A percentile compares a stretch with the other conserved stretches of the same genome.
These are phyloP conservation scores for Macaria notata DNA, from an alignment of 2,888 invertebrate species.

Conservation along the genomic window DNA sequence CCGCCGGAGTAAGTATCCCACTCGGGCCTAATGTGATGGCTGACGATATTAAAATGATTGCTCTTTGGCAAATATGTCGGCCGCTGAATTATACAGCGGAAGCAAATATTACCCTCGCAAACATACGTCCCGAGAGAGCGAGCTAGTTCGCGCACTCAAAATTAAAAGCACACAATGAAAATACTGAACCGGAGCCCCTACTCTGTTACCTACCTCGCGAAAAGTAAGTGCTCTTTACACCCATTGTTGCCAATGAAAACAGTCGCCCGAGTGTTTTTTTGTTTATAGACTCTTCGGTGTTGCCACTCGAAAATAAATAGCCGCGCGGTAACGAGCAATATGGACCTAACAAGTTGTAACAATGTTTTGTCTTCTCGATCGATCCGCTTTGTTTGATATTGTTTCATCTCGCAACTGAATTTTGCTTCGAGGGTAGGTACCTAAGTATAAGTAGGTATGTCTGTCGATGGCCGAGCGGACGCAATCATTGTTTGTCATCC, in stretches of 20 bases:
- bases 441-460: slow-evolving; percentile 34
- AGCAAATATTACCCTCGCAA: slow-evolving; percentile 84
- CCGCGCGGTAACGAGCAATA: slow-evolving; percentile 72
- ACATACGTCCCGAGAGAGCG: slow-evolving; percentile 81
- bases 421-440: slow-evolving; percentile 29
- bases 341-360: slow-evolving; percentile 73
- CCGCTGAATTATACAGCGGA: slow-evolving; percentile 84
- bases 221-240: slow-evolving; percentile 80
- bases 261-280: slow-evolving; percentile 79
- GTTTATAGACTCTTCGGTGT: slow-evolving; percentile 79
- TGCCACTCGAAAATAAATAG: slow-evolving; percentile 80
- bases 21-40: slow-evolving; percentile 78
- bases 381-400: slow-evolving; percentile 63
- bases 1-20: slow-evolving; percentile 68
- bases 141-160: slow-evolving; percentile 85
- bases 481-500: slow-evolving; percentile 26
- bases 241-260: slow-evolving; percentile 81
- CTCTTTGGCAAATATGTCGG: slow-evolving; percentile 85
- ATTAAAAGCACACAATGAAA: slow-evolving; percentile 85
- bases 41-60: slow-evolving; percentile 85
- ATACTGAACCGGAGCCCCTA: slow-evolving; percentile 77
- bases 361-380: slow-evolving; percentile 70
- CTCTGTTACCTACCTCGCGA: slow-evolving; percentile 78
- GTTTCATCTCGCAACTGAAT: slow-evolving; percentile 51
- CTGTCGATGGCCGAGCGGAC: slow-evolving; percentile 15